Conservation (phyloP, 2,113 vertebrate species). For the Pelvicachromis taeniatus region DNA sequence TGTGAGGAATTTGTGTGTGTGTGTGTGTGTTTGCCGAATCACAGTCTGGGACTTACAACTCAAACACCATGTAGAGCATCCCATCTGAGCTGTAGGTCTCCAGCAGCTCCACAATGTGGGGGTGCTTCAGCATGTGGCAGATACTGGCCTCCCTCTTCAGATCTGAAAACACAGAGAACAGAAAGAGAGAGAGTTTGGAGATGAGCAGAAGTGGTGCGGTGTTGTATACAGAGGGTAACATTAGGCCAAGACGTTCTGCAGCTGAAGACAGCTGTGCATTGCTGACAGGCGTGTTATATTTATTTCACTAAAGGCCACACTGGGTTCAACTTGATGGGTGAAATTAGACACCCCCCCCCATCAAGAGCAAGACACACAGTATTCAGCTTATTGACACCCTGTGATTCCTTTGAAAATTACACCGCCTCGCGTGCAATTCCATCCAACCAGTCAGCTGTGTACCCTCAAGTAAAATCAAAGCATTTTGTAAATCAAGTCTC, state of each 20-base stretch:
- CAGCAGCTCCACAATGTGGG: conserved; percentile 96
- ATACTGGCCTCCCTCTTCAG: conserved; percentile 99
- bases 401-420: not conserved
- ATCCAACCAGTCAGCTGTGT: not conserved
- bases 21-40: not conserved
- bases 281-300: not conserved
- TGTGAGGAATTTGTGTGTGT: not conserved
- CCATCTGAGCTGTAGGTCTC: conserved; percentile 99
- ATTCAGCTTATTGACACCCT: not conserved
- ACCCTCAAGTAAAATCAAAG: not conserved
- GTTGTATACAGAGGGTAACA: not conserved
- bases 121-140: conserved; percentile 99
- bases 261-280: not conserved
- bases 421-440: not conserved
- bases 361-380: not conserved
- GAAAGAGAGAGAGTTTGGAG: not conserved
- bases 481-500: not conserved
- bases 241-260: not conserved
- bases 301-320: not conserved
- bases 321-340: not conserved
- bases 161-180: conserved; percentile 71
- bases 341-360: not conserved
- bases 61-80: conserved; percentile 99
- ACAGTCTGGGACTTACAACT: conserved; percentile 88
- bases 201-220: not conserved